A percentile compares a stretch with the other conserved stretches of the same genome.
These are phyloP conservation scores for Neoarius graeffei DNA, from an alignment of 2,113 vertebrate genomes.

Conservation along the genomic window DNA sequence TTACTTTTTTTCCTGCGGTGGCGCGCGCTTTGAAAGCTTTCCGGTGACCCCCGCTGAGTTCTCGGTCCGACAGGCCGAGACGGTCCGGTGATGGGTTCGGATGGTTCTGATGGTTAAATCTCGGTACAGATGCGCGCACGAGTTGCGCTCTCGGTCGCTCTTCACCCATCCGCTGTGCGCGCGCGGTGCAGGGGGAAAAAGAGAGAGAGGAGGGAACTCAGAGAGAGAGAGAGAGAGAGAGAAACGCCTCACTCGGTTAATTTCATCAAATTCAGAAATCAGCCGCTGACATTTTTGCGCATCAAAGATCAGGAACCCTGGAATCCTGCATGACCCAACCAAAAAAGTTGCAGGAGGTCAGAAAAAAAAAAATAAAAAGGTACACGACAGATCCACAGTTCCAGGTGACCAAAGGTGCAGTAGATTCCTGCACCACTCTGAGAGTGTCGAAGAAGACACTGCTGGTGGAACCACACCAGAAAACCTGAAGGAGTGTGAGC, in stretches of 20 bases:
- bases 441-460: background rate
- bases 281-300: background rate
- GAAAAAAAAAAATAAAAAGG: background rate
- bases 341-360: background rate
- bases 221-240: slow-evolving; percentile 13
- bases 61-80: slow-evolving; percentile 23
- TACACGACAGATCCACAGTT: background rate
- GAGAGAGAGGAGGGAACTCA: background rate
- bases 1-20: slow-evolving; percentile 43
- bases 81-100: background rate
- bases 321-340: background rate
- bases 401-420: background rate
- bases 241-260: background rate
- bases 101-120: slow-evolving; percentile 20
- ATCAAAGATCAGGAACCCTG: background rate
- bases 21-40: slow-evolving; percentile 5
- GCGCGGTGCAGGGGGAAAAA: slow-evolving; percentile 21
- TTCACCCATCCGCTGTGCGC: slow-evolving; percentile 42
- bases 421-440: background rate
- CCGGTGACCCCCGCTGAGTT: background rate
- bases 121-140: slow-evolving; percentile 35
- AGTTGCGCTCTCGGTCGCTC: slow-evolving; percentile 33
- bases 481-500: background rate
- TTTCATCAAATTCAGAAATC: background rate
- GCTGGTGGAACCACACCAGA: background rate